Conservation (phyloP, 2,797 vertebrate genomes). For the Platalea minor region DNA sequence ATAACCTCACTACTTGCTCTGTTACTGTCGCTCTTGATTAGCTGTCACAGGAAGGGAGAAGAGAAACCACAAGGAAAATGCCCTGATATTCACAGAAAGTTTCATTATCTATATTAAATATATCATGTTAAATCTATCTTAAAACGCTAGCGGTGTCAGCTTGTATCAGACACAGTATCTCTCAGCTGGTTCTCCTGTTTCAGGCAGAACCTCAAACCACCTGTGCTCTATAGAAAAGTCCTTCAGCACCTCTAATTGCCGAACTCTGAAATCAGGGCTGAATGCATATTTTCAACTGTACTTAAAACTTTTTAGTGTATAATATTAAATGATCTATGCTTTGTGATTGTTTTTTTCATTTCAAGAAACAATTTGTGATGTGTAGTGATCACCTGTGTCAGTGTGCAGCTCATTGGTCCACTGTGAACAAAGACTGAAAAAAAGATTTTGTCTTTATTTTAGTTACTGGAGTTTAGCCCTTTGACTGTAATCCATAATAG, state of each 20-base stretch:
- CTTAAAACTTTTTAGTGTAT: neutral
- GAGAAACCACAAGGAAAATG: neutral
- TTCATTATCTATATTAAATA: neutral
- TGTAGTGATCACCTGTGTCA: neutral
- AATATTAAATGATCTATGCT: neutral
- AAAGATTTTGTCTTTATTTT: neutral
- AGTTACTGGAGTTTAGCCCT: neutral
- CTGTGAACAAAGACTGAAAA: neutral
- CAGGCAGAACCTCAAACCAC: neutral
- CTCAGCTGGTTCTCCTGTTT: neutral
- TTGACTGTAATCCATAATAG: neutral
- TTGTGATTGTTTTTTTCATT: neutral
- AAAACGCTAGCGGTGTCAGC: neutral
- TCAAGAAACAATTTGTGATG: neutral
- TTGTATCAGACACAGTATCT: neutral
- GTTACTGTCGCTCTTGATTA: neutral
- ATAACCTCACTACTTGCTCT: neutral
- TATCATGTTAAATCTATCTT: neutral
- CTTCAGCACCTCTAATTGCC: neutral
- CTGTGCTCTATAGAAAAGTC: neutral
- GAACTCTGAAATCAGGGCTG: neutral
- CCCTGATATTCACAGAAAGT: neutral
- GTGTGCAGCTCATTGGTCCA: neutral
- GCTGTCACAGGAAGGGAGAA: neutral
- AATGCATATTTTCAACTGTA: neutral